Conservation (phyloP, 1,140 invertebrate species). For the Lepidurus arcticus region DNA sequence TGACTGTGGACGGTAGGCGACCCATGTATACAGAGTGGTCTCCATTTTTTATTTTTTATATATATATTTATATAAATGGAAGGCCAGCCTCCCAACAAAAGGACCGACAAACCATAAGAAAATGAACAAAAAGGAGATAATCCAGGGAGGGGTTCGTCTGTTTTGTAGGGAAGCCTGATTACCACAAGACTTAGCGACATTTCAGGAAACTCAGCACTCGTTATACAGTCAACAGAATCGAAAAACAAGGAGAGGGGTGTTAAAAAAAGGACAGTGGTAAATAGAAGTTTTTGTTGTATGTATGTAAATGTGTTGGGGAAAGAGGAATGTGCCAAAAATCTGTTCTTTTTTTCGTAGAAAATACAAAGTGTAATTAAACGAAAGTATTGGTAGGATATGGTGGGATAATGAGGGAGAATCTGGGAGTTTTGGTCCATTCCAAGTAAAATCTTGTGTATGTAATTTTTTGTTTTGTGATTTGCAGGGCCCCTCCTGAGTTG, state of each 20-base stretch:
- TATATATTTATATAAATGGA: background rate
- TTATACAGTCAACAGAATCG: background rate
- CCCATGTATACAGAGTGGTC: slow-evolving; percentile 14
- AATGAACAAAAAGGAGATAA: background rate
- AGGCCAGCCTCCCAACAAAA: slow-evolving; percentile 13
- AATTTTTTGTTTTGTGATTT: background rate
- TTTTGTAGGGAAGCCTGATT: slow-evolving; percentile 1
- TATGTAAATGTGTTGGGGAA: background rate
- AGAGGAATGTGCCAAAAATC: background rate
- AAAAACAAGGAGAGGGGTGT: no score
- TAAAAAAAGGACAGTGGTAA: background rate
- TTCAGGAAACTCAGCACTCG: background rate
- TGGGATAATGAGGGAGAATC: slow-evolving; percentile 1
- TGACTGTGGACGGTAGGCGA: slow-evolving; percentile 6
- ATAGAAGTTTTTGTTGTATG: background rate
- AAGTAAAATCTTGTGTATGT: background rate
- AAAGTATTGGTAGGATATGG: background rate
- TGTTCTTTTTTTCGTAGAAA: background rate
- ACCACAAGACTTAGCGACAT: background rate
- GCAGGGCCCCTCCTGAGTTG: slow-evolving; percentile 16
- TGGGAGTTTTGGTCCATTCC: background rate
- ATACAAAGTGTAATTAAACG: background rate
- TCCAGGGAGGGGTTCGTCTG: background rate
- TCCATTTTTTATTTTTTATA: background rate
- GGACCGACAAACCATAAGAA: background rate